A percentile compares a stretch with the other conserved stretches of the same genome.
Evolutionary conservation across 2,113 vertebrate species (phyloP).

Genomic region (Periophthalmus modestus): DNA sequence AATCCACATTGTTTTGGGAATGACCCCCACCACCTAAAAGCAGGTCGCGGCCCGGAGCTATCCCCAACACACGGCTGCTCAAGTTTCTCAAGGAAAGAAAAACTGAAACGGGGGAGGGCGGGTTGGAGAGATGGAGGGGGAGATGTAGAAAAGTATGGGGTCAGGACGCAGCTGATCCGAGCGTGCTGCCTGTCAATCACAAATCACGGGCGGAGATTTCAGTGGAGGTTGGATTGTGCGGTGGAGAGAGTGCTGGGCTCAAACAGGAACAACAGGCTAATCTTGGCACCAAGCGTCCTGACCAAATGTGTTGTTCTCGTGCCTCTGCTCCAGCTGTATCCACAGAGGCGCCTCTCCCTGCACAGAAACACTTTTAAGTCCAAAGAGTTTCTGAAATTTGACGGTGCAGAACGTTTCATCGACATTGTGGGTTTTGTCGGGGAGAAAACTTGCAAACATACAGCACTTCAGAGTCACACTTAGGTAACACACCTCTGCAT

Average conservation of each 20-base stretch:
- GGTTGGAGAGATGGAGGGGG: conserved; percentile 26
- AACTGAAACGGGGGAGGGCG: conserved; percentile 7
- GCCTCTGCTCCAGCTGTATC: too few relatives aligned
- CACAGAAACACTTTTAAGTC: too few relatives aligned
- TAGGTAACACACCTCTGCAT: too few relatives aligned
- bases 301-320: too few relatives aligned
- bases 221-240: conserved; percentile 25
- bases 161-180: conserved; percentile 72
- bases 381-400: too few relatives aligned
- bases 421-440: too few relatives aligned
- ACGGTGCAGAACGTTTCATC: too few relatives aligned
- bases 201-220: conserved; percentile 49
- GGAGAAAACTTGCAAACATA: too few relatives aligned
- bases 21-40: conserved; percentile 53
- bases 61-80: conserved; percentile 72
- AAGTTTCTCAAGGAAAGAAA: conserved; percentile 58
- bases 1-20: conserved; percentile 76
- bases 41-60: conserved; percentile 73
- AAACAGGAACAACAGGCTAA: too few relatives aligned
- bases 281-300: too few relatives aligned
- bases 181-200: conserved; percentile 72
- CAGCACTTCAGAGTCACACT: too few relatives aligned
- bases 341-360: too few relatives aligned
- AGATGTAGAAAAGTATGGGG: conserved; percentile 51
- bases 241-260: neutral